Evolutionary conservation across 2,797 vertebrate species (phyloP).

Genomic region (Urocyon cinereoargenteus): DNA sequence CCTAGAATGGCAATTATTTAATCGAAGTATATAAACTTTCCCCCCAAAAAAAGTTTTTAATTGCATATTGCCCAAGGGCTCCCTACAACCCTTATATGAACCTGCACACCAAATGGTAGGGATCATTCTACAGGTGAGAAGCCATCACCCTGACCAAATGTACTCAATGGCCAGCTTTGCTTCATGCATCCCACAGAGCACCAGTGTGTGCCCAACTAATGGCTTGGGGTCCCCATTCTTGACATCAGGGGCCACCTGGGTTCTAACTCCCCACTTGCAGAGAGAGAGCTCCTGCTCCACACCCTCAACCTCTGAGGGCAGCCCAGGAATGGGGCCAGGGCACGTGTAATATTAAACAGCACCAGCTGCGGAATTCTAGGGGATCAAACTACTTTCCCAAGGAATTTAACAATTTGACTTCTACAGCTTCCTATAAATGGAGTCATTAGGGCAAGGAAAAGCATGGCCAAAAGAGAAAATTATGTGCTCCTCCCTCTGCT

Average conservation of each 20-base stretch:
- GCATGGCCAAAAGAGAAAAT: rapidly evolving
- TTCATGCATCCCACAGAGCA: not conserved
- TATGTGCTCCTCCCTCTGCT: rapidly evolving
- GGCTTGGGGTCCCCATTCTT: not conserved
- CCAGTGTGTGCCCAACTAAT: not conserved
- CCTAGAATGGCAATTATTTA: not conserved
- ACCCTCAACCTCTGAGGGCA: not conserved
- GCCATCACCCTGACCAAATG: not conserved
- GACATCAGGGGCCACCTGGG: not conserved
- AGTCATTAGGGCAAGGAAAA: not conserved
- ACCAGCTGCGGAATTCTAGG: not conserved
- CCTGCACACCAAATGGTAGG: not conserved
- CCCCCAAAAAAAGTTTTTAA: not conserved
- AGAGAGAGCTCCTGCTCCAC: no score
- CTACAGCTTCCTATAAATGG: not conserved
- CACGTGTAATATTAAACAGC: not conserved
- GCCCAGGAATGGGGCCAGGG: rapidly evolving
- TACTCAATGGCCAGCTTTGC: not conserved
- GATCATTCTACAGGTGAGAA: not conserved
- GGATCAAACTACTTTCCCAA: not conserved
- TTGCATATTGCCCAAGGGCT: not conserved
- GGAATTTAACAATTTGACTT: not conserved
- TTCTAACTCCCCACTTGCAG: not conserved
- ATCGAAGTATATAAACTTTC: not conserved
- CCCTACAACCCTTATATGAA: not conserved